Evolutionary conservation across 2,113 vertebrate genomes (phyloP), one percentile per base, ranked within the genome.

Genomic region (Neolamprologus variostigma): DNA sequence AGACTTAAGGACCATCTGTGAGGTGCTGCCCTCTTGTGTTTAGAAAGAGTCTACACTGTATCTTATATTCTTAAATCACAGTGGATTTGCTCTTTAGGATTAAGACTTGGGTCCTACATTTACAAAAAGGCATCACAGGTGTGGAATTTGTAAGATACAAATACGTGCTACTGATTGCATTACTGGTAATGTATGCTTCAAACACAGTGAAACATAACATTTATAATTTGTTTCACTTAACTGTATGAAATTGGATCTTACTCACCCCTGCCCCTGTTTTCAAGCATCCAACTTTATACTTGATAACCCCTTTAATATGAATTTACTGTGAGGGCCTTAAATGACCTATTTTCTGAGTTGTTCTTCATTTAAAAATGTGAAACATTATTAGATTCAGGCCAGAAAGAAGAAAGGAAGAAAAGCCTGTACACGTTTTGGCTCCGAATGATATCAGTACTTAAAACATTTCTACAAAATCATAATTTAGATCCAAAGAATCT

Each of bases 11-110:
- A 7, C 33, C 16, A 23, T 10, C 40, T 54, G 57, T 21, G 7
- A 35, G 26, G 63, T 86, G 84, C 89, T 93, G 90, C 89, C 88
- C 90, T 84, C 94, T 93, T 59, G 31, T 92, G 93, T 26, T 71
- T 5, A 51, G 6, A 50, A 84, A 10, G 6, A 13, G 13, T 17
- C 23, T 59, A 79, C 66, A 73, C 19, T 57, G 0, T 51, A 42
- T 42, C 21, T 12, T 28, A 50, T 50, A 12, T 47, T 19, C 40
- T 73, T 45, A 73, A 73, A 73, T 45, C 13, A 42, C 3, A 23
- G 12, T 2, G n/a, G 37, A 71, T 45, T 42, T 42, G n/a, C 37
- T 45, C 21, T 73, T 42, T 23, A 42, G 21, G 21, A 16, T 42
- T 37, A 45, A 26, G 1, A 71, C 66, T 16, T 71, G 66, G 13